These are phyloP conservation scores for Chlamydotis undulata DNA, from an alignment of 2,113 vertebrate genomes.

Conservation along the genomic window DNA sequence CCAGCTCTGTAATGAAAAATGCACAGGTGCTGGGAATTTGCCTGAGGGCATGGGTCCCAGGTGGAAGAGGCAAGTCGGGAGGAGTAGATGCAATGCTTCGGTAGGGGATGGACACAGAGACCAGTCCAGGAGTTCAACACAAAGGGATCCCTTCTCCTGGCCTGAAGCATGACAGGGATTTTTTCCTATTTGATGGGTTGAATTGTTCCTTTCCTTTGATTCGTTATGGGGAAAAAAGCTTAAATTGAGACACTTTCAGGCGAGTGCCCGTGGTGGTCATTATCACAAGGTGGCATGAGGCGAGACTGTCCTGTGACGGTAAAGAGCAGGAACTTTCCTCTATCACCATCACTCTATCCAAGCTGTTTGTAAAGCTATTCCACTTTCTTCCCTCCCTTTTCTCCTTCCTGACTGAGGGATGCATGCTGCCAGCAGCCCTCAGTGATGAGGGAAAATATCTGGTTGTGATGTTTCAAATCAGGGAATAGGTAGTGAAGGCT, in stretches of 20 bases:
- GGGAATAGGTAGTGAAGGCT: not conserved
- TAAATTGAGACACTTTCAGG: not conserved
- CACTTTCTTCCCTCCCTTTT: not conserved
- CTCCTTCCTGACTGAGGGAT: not conserved
- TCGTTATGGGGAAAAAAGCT: not conserved
- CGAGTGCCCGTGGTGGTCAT: not conserved
- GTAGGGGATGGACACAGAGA: not conserved
- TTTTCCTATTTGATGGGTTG: not conserved
- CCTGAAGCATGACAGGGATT: not conserved
- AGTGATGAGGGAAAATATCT: not conserved
- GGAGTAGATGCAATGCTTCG: not conserved
- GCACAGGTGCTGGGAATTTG: not conserved
- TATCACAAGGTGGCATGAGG: not conserved
- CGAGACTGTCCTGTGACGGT: not conserved
- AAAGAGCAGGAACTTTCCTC: not conserved
- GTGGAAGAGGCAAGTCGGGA: not conserved
- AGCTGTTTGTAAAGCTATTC: not conserved
- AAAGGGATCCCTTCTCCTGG: not conserved
- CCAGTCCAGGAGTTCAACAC: not conserved
- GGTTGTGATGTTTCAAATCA: not conserved
- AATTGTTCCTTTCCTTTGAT: not conserved
- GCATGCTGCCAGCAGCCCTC: not conserved
- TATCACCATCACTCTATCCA: not conserved
- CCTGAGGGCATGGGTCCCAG: not conserved
- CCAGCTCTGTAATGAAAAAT: not conserved